Evolutionary conservation across 1,140 invertebrate species (phyloP).

Genomic region (Papilio xuthus): DNA sequence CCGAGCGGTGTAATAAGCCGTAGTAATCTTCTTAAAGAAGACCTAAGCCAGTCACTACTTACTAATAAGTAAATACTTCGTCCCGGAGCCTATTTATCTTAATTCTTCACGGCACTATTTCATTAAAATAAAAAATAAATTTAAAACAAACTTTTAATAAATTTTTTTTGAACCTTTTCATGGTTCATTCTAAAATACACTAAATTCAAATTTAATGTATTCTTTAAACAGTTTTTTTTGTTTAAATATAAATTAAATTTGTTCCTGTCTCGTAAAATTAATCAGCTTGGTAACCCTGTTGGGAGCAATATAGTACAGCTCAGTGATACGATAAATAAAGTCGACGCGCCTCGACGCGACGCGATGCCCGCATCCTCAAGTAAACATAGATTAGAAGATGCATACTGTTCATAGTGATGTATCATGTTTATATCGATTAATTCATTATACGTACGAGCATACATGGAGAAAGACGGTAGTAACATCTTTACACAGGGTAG

Average conservation of each 20-base stretch:
- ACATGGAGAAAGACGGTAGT: too few species aligned
- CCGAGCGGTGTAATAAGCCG: background rate
- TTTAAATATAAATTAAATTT: too few species aligned
- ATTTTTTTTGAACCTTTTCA: too few species aligned
- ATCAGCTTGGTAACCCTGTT: slow-evolving; percentile 6
- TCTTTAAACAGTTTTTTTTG: background rate
- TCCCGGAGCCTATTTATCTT: background rate
- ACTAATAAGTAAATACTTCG: background rate
- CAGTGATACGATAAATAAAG: slow-evolving; percentile 36
- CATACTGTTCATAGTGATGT: slow-evolving; percentile 24
- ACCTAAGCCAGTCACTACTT: background rate
- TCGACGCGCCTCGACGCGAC: slow-evolving; percentile 4
- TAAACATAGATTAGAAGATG: slow-evolving; percentile 38
- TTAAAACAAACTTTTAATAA: too few species aligned
- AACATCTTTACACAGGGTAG: too few species aligned
- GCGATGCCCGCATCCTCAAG: slow-evolving; percentile 26
- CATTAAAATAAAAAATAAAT: background rate
- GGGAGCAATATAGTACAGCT: slow-evolving; percentile 33
- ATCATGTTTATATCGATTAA: slow-evolving; percentile 8
- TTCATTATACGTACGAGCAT: background rate
- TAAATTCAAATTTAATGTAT: background rate
- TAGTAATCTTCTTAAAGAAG: slow-evolving; percentile 5
- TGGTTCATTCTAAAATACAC: too few species aligned
- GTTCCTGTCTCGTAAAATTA: background rate
- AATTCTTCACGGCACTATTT: background rate